Evolutionary conservation across 2,888 invertebrate species (phyloP).

Genomic region (Pasiphila rectangulata): DNA sequence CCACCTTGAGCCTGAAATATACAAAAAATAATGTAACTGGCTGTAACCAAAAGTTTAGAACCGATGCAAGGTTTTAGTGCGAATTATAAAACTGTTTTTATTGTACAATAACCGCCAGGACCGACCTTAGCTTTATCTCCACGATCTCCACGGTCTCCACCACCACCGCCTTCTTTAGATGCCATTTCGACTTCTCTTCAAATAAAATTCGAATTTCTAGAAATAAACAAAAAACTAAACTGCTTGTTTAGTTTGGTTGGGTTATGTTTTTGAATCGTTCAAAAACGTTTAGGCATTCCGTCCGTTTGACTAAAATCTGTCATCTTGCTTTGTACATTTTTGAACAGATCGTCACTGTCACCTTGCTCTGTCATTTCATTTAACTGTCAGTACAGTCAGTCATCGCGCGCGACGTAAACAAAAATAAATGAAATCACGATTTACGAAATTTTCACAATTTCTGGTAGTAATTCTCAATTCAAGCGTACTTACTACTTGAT

Average conservation of each 20-base stretch:
- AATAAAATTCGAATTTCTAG: neutral
- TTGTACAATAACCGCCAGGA: too few relatives aligned
- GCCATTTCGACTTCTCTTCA: slow-evolving; percentile 47
- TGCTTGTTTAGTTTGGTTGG: slow-evolving; percentile 1
- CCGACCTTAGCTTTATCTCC: slow-evolving; percentile 71
- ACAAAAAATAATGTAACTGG: neutral
- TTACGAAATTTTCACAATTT: too few relatives aligned
- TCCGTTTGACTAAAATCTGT: too few relatives aligned
- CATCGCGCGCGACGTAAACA: too few relatives aligned
- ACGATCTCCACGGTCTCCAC: too few relatives aligned
- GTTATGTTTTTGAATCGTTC: slow-evolving; percentile 12
- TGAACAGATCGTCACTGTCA: slow-evolving; percentile 8
- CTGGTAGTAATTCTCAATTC: too few relatives aligned
- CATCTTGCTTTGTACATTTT: neutral
- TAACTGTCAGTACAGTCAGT: too few relatives aligned
- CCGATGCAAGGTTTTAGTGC: too few relatives aligned
- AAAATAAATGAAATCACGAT: slow-evolving; percentile 10
- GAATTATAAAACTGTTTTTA: too few relatives aligned
- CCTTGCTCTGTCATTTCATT: too few relatives aligned
- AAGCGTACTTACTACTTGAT: too few relatives aligned
- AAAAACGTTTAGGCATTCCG: too few relatives aligned
- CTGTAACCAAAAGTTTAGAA: neutral
- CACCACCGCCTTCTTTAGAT: slow-evolving; percentile 68
- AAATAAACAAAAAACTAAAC: slow-evolving; percentile 7
- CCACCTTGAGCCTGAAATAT: slow-evolving; percentile 69